Percentiles rank a stretch among this genome's conserved stretches.
Conservation (phyloP, 2,797 vertebrate species). For the Podarcis siculus region DNA sequence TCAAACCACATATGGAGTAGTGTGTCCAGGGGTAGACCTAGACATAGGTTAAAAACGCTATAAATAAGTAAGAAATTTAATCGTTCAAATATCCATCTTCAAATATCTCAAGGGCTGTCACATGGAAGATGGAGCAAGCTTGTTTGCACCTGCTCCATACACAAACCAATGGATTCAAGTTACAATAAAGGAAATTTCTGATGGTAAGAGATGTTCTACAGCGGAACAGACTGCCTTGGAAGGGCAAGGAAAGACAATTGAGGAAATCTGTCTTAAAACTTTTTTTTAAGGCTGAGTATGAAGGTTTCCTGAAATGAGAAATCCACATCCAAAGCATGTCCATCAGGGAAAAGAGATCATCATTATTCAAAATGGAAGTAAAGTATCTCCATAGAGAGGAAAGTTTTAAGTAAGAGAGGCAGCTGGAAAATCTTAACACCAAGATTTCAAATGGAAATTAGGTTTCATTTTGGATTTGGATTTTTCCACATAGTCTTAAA, state of each 20-base stretch:
- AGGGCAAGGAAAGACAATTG: constrained; percentile 19
- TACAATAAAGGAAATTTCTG: no score
- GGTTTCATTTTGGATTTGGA: constrained; percentile 58
- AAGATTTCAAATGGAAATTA: constrained; percentile 64
- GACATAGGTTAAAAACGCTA: no score
- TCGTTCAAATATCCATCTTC: no score
- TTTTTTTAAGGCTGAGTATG: neutral
- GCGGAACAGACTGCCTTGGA: no score
- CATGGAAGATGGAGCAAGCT: no score
- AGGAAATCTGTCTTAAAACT: constrained; percentile 12
- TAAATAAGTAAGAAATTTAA: no score
- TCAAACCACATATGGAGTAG: no score
- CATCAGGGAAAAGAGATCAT: constrained; percentile 22
- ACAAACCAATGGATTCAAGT: no score
- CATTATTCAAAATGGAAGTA: constrained; percentile 21
- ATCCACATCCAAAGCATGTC: constrained; percentile 39
- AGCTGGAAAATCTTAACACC: constrained; percentile 65
- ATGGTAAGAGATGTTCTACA: no score
- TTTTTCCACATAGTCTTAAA: constrained; percentile 64
- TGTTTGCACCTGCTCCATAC: no score
- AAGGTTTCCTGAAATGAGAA: constrained; percentile 46
- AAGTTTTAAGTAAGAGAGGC: constrained; percentile 31
- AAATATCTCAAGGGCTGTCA: no score
- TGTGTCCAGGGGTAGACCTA: no score
- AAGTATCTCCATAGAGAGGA: constrained; percentile 37